Conservation (phyloP, 1,140 invertebrate genomes). For the Psix sp. region DNA sequence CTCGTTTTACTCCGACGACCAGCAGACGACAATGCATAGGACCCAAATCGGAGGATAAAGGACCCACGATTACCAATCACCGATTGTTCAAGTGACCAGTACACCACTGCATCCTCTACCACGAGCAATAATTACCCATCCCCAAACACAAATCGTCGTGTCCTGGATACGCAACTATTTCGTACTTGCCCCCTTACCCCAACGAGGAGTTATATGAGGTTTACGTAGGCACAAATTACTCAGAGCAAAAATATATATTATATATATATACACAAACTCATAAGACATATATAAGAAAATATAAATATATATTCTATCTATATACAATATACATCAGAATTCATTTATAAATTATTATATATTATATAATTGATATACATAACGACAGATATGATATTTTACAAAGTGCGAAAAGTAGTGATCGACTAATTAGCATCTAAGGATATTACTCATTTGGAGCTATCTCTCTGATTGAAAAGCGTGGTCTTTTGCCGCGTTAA, state of each 20-base stretch:
- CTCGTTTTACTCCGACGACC: too few species aligned
- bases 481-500: background rate
- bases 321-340: conserved; percentile 57
- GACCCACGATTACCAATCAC: too few species aligned
- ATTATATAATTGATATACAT: conserved; percentile 60
- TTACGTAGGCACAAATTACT: conserved; percentile 22
- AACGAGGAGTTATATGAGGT: conserved; percentile 18
- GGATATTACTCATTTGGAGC: too few species aligned
- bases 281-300: conserved; percentile 34
- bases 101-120: conserved; percentile 3
- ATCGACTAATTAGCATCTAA: too few species aligned
- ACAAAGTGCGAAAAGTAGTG: conserved; percentile 8
- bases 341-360: conserved; percentile 65
- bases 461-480: too few species aligned
- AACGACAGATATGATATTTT: conserved; percentile 51
- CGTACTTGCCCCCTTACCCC: conserved; percentile 7
- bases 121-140: conserved; percentile 30
- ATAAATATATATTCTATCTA: conserved; percentile 61
- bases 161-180: conserved; percentile 20
- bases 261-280: conserved; percentile 48
- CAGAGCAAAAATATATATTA: conserved; percentile 50
- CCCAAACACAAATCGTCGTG: conserved; percentile 2
- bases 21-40: background rate
- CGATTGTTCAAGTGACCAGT: too few species aligned
- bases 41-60: background rate